A percentile compares a stretch with the other conserved stretches of the same genome.
Evolutionary conservation across 2,113 vertebrate genomes (phyloP).

Genomic region (Fulica atra): DNA sequence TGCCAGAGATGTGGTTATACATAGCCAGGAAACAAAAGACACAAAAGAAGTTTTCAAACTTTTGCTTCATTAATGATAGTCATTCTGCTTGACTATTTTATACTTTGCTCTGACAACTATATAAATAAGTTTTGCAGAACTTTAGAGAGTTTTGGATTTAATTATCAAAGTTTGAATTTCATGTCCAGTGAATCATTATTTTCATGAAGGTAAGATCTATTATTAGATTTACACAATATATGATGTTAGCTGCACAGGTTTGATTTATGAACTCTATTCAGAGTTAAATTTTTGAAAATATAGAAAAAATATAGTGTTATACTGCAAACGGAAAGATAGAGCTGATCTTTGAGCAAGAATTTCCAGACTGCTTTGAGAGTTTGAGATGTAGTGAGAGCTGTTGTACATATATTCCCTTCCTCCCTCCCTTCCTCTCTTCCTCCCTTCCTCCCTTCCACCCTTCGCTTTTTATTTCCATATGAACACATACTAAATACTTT

Average conservation of each 20-base stretch:
- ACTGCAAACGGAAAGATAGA: background rate
- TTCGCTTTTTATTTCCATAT: background rate
- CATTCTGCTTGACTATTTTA: background rate
- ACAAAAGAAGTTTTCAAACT: background rate
- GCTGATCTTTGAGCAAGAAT: background rate
- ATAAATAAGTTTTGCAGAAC: background rate
- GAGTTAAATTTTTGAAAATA: background rate
- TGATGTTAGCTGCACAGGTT: background rate
- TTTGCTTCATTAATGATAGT: background rate
- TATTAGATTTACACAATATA: background rate
- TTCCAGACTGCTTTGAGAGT: background rate
- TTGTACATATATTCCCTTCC: background rate
- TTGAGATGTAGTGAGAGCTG: background rate
- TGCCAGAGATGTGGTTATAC: background rate
- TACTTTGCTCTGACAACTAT: background rate
- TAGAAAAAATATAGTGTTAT: background rate
- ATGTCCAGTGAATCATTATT: background rate
- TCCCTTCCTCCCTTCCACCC: background rate
- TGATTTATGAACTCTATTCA: background rate
- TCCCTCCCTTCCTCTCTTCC: background rate
- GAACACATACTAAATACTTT: background rate
- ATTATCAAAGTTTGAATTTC: background rate
- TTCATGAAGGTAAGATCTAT: background rate
- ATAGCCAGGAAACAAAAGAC: background rate
- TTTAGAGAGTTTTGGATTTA: background rate